A percentile compares a stretch with the other conserved stretches of the same genome.
Evolutionary conservation across 2,888 invertebrate species (phyloP).

Genomic region (Volucella bombylans): DNA sequence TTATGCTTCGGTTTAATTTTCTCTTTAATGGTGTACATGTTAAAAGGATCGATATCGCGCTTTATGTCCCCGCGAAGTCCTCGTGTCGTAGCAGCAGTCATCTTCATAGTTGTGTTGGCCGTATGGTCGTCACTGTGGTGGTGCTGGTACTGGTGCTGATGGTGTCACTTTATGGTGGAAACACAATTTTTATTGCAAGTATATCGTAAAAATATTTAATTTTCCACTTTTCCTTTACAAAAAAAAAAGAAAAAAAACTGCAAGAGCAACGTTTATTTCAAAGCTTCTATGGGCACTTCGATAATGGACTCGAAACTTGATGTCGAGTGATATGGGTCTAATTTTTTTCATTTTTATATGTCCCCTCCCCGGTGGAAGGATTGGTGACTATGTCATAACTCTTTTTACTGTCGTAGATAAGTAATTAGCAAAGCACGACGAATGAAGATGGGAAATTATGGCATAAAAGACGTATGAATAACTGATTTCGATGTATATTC

Average conservation of each 20-base stretch:
- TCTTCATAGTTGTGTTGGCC: too few species aligned
- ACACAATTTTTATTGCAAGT: constrained; percentile 36
- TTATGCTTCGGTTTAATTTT: constrained; percentile 47
- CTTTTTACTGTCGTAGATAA: constrained; percentile 32
- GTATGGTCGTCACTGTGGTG: too few species aligned
- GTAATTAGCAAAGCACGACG: constrained; percentile 24
- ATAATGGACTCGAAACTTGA: constrained; percentile 52
- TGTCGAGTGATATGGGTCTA: constrained; percentile 25
- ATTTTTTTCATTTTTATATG: neutral
- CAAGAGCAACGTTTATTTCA: constrained; percentile 18
- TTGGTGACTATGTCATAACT: constrained; percentile 6
- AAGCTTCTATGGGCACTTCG: constrained; percentile 43
- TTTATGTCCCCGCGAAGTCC: constrained; percentile 13
- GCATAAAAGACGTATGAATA: constrained; percentile 43
- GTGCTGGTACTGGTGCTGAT: neutral
- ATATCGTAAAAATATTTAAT: constrained; percentile 53
- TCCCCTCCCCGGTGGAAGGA: neutral
- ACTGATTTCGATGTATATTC: constrained; percentile 36
- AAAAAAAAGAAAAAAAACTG: constrained; percentile 3
- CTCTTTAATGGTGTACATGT: constrained; percentile 27
- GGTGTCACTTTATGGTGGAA: constrained; percentile 47
- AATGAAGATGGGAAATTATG: constrained; percentile 15
- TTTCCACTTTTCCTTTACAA: neutral
- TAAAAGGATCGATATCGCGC: constrained; percentile 17
- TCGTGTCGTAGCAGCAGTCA: too few species aligned